Percentiles rank a stretch among this genome's conserved stretches.
Evolutionary conservation across 2,888 invertebrate genomes (phyloP).

Genomic region (Dolichopus griseipennis): DNA sequence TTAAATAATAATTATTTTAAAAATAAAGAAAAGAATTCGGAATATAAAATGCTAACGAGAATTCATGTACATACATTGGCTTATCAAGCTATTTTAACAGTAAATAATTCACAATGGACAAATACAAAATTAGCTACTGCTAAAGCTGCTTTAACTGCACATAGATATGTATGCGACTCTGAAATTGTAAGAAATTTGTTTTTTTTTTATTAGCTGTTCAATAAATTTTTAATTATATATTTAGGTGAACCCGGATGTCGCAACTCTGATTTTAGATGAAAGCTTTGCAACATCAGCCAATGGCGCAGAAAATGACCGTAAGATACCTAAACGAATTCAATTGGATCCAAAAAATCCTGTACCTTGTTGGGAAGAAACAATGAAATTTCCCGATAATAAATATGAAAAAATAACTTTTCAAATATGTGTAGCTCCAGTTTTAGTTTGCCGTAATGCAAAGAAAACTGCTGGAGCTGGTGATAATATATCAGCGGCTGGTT

Average conservation of each 20-base stretch:
- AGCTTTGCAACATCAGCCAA: constrained; percentile 67
- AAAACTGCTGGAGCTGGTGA: constrained; percentile 82
- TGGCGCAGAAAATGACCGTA: constrained; percentile 27
- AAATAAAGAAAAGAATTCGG: constrained; percentile 33
- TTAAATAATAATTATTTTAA: constrained; percentile 29
- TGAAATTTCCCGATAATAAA: constrained; percentile 30
- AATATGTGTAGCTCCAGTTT: constrained; percentile 73
- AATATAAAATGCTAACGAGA: constrained; percentile 55
- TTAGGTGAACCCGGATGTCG: constrained; percentile 41
- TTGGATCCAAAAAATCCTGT: constrained; percentile 65
- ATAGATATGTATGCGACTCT: constrained; percentile 71
- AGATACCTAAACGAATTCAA: constrained; percentile 50
- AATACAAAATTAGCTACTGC: constrained; percentile 70
- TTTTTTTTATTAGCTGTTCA: background rate
- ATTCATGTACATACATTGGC: constrained; percentile 80
- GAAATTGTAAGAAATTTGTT: constrained; percentile 44
- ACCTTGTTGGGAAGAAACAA: constrained; percentile 68
- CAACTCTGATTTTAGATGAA: constrained; percentile 64
- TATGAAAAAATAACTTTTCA: constrained; percentile 38
- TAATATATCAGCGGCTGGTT: constrained; percentile 81
- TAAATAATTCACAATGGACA: constrained; percentile 62
- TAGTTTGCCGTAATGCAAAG: constrained; percentile 71
- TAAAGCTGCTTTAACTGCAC: constrained; percentile 72
- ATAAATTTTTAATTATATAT: constrained; percentile 9
- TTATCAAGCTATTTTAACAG: constrained; percentile 73